Evolutionary conservation across 2,888 invertebrate species (phyloP), one percentile per base, ranked within the genome.

Genomic region (Empis stercorea): DNA sequence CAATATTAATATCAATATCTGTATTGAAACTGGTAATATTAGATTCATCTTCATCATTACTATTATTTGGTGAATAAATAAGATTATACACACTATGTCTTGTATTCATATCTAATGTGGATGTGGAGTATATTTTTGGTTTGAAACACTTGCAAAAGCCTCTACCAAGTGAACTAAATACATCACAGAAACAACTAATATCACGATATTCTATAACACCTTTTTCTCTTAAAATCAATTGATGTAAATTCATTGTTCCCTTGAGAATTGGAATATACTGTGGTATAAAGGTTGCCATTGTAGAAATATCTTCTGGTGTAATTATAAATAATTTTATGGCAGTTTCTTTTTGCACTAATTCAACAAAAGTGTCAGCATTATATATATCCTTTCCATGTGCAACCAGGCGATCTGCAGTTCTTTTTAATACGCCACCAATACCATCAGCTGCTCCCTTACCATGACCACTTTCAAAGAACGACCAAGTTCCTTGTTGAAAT

Each of bases 361-460:
- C 11, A 11, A 17, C 1, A 17, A 38, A 38, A 20, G 9, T 10
- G 13, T 38, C 3, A 17, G 11, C 13, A 17, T 38, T 13, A 3
- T 4, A 4, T 17, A 38, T 38, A 38, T 38, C 38, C 3, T 10
- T 10, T 17, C 38, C 38, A 11, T 38, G 13, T 4, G 38, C 16
- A 4, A 38, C 38, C 11, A 38, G 17, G 4, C 17, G 9, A 13
- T 38, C 38, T 10, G 38, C 38, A 10, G 17, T 17, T 17, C 45
- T 20, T 14, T 45, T 45, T 10, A 45, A 17, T 34, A 15, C 30
- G 2, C 44, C 44, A 23, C 38, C 44, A 10, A 44, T 38, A 27
- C 44, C 37, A 15, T 38, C 44, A n/a, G 44, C 44, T 14, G 44
- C 44, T 9, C 44, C 44, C 13, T 44, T 44, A 10, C 44, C 44